A percentile compares a stretch with the other conserved stretches of the same genome.
Conservation (phyloP, 2,797 vertebrate species). For the Sciaenops ocellatus region DNA sequence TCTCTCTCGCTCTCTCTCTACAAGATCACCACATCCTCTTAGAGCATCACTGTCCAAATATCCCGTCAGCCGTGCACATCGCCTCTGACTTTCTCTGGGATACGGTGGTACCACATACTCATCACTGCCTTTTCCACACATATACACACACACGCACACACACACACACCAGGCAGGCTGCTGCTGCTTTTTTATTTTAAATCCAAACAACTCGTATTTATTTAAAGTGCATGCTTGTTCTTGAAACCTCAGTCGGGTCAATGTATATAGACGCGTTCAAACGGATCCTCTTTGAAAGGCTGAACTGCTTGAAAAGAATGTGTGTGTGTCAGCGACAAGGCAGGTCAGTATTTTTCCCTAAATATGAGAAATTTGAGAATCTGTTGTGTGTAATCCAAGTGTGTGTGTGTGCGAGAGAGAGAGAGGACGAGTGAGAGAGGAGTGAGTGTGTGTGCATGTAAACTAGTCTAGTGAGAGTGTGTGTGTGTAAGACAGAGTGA, state of each 20-base stretch:
- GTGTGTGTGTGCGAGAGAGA: conserved; percentile 19
- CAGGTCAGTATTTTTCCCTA: conserved; percentile 85
- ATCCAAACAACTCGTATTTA: conserved; percentile 46
- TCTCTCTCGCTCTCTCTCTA: conserved; percentile 56
- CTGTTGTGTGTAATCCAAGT: conserved; percentile 67
- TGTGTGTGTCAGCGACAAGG: conserved; percentile 89
- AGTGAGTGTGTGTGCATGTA: conserved; percentile 50
- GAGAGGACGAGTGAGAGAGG: background rate
- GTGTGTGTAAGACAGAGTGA: conserved; percentile 12
- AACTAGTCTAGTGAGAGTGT: conserved; percentile 44
- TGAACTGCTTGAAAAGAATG: conserved; percentile 89
- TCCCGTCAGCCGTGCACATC: conserved; percentile 82
- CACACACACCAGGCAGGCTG: conserved; percentile 7
- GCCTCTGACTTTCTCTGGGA: conserved; percentile 75
- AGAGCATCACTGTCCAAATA: conserved; percentile 83
- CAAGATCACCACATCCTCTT: conserved; percentile 78
- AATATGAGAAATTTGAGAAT: conserved; percentile 78
- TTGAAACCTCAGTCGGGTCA: conserved; percentile 71
- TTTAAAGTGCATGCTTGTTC: conserved; percentile 53
- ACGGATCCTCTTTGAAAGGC: conserved; percentile 87
- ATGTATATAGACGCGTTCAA: conserved; percentile 92
- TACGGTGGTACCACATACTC: conserved; percentile 49
- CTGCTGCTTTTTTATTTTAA: conserved; percentile 1
- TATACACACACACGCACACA: background rate
- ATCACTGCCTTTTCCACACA: conserved; percentile 36